Conservation (phyloP, 2,888 invertebrate species). For the Sericinus montela region DNA sequence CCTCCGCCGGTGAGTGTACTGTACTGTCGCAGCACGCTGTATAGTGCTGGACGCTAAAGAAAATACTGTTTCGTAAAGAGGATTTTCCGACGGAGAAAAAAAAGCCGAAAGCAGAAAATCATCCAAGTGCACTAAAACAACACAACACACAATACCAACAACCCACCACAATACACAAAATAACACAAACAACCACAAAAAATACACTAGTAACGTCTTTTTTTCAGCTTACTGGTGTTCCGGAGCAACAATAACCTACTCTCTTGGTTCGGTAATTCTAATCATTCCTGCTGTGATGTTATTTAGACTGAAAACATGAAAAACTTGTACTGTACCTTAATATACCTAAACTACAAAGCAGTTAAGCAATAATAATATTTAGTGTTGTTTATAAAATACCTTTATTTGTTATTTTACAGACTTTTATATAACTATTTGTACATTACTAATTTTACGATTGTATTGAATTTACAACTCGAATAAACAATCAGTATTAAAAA, state of each 20-base stretch:
- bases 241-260: constrained; percentile 90
- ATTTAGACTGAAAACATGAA: constrained; percentile 61
- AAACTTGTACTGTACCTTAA: constrained; percentile 23
- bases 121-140: too few species aligned
- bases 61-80: too few species aligned
- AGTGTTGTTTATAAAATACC: neutral
- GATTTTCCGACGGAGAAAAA: too few species aligned
- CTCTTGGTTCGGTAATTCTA: constrained; percentile 86
- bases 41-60: too few species aligned
- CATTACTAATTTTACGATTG: constrained; percentile 13
- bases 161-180: too few species aligned
- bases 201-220: too few species aligned
- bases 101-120: too few species aligned
- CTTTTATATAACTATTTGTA: constrained; percentile 20
- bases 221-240: constrained; percentile 92
- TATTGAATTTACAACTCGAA: constrained; percentile 18
- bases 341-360: constrained; percentile 34
- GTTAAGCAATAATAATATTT: constrained; percentile 26
- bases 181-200: too few species aligned
- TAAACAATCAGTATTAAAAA: constrained; percentile 23
- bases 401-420: constrained; percentile 18
- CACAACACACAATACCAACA: too few species aligned
- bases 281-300: constrained; percentile 87
- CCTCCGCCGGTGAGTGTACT: too few species aligned
- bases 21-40: too few species aligned